Evolutionary conservation across 2,888 invertebrate species (phyloP), one percentile per base, ranked within the genome.

Genomic region (Drosophila prostipennis): DNA sequence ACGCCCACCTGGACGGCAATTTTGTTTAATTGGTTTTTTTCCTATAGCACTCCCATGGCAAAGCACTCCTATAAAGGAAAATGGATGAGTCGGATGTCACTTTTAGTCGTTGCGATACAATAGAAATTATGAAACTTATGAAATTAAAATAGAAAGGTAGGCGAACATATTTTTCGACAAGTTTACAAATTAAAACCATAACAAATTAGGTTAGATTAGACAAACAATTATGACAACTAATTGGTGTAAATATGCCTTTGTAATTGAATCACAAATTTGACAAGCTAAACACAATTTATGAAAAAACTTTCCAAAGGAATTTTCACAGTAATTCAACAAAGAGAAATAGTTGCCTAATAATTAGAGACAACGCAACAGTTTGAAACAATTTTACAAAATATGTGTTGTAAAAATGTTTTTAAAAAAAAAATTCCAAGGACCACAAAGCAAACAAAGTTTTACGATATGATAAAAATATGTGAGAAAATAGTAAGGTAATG

Each of bases 1-100:
- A 40, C 29, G 39, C 64, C 43, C 58, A 71, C 70, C 57, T 56
- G 51, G 37, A 19, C 23, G 14, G n/a, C 26, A 37, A 46, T 52
- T 65, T 40, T 36, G 36, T 48, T 63, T 56, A 56, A 63, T 63
- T 61, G 61, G 13, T 8, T 59, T 45, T 60, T 57, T 36, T 19
- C 36, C 26, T 1, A n/a, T 10, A 42, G 6, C 5, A 14, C 26
- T 26, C 26, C 26, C 26, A 26, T 26, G 1, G 26, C 58, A 6
- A n/a, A 10, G 49, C 4, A 49, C 16, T 32, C 5, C 36, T 14
- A 16, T 23, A 16, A 36, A 29, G 52, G 37, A 39, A 39, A 51
- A 51, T 51, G n/a, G 6, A 8, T 6, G 36, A 4, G 37, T 37
- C 11, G 23, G 37, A 7, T 52, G 52, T 39, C 37, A 14, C 14